Base-by-base conservation (phyloP, 1,140 invertebrate genomes). In the Palaemon carinicauda region DNA sequence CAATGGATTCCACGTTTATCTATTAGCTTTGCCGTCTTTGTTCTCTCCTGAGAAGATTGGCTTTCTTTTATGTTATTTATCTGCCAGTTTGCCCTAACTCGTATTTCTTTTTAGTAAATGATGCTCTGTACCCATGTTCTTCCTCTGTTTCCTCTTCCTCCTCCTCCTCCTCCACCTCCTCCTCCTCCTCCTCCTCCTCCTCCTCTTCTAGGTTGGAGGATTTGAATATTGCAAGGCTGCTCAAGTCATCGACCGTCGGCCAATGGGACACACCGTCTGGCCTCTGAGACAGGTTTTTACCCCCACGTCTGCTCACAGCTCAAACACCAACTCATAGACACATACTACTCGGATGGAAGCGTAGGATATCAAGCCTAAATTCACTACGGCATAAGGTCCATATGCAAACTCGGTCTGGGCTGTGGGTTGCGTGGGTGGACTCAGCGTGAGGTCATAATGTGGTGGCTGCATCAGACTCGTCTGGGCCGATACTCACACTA, bases 201-300 rank as follows among this genome's bases (percentile, higher is more conserved):
- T 41, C 41, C 41, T 41, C 41, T 41, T 41, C 41, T n/a, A 2
- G 71, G 29, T 14, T 29, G 71, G 75, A 52, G 75, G 50, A 78
- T 78, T 78, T 78, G 75, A 78, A 78, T 78, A 78, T 78, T 78
- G 51, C 75, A 78, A 78, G 75, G 75, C 51, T 78, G 75, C 21
- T 54, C 31, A 78, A 78, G 75, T 78, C 75, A 78, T 78, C 75
- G 75, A 78, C 75, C 75, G 75, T 27, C 51, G 29, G 75, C 51
- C 51, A 54, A 52, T 54, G 75, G 75, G 75, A 54, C 75, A 78
- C 75, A 21, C 50, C 75, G 51, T 54, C 51, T 52, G 75, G 60
- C 21, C 21, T 29, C 21, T 52, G 51, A 78, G 75, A 78, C 75
- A 29, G 75, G 75, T 78, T 78, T 77, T 77, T 77, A 77, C 74